phyloP scores from a whole-genome alignment of 2,797 vertebrate genomes.

The Galagoides demidoff region DNA sequence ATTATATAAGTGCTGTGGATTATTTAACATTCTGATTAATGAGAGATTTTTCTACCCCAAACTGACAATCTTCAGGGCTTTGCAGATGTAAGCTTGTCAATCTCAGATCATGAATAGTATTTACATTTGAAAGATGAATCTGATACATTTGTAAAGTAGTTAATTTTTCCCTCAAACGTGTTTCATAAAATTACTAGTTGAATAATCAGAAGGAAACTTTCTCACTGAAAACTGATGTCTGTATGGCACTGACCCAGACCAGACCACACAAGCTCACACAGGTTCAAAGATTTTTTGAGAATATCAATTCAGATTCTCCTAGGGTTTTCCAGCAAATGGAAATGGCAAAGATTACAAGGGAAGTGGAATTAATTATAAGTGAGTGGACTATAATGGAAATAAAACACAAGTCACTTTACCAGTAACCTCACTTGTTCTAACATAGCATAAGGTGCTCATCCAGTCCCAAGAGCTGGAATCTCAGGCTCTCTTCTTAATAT shows the following conservation, averaged over 20 bases:
- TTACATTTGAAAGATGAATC: slow-evolving; percentile 67
- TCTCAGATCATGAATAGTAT: slow-evolving; percentile 66
- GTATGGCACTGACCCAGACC: background rate
- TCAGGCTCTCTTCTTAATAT: background rate
- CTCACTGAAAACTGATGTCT: slow-evolving; percentile 51
- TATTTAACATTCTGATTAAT: slow-evolving; percentile 75
- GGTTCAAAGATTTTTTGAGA: slow-evolving; percentile 52
- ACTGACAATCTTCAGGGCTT: slow-evolving; percentile 72
- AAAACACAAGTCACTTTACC: background rate
- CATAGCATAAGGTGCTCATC: background rate
- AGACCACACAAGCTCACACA: background rate
- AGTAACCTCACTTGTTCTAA: background rate
- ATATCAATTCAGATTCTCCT: slow-evolving; percentile 46
- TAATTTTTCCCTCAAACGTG: slow-evolving; percentile 62
- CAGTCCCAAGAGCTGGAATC: background rate
- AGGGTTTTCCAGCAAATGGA: background rate
- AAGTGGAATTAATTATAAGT: background rate
- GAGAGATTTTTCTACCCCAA: slow-evolving; percentile 73
- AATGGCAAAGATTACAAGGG: background rate
- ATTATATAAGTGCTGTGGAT: slow-evolving; percentile 72
- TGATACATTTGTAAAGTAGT: slow-evolving; percentile 59
- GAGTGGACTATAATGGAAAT: background rate
- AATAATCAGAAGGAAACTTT: slow-evolving; percentile 54
- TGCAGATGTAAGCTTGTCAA: slow-evolving; percentile 73
- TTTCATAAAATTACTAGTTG: slow-evolving; percentile 55